These are phyloP conservation scores for Marasmarcha lunaedactyla DNA, from an alignment of 2,888 invertebrate genomes.

Conservation along the genomic window DNA sequence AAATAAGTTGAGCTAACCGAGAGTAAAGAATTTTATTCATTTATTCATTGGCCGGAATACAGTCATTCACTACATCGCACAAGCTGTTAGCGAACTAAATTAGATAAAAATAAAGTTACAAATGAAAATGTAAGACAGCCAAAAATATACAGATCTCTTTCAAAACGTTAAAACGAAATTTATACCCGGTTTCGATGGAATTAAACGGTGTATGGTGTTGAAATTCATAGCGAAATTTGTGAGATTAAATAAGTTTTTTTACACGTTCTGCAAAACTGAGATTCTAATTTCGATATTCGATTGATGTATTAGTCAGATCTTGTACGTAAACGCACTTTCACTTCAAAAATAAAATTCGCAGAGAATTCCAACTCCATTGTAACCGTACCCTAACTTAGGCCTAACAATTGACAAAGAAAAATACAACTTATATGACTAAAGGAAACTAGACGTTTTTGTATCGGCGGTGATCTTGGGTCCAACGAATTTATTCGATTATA, in stretches of 20 bases:
- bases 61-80: constrained; percentile 8
- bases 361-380: constrained; percentile 19
- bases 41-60: constrained; percentile 23
- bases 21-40: no score
- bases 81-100: constrained; percentile 58
- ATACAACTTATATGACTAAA: constrained; percentile 42
- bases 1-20: no score
- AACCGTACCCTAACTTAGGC: constrained; percentile 24
- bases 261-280: no score
- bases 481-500: constrained; percentile 75
- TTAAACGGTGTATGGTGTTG: not conserved
- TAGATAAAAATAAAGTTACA: constrained; percentile 44
- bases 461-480: constrained; percentile 30
- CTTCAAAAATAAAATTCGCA: constrained; percentile 2
- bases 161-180: constrained; percentile 24
- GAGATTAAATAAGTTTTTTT: no score
- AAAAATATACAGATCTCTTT: constrained; percentile 64
- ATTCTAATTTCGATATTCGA: no score
- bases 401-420: constrained; percentile 51
- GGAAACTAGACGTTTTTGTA: constrained; percentile 37
- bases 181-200: constrained; percentile 25
- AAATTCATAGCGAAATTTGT: not conserved
- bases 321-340: no score
- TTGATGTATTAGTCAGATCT: no score
- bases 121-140: constrained; percentile 36